Conservation (phyloP, 2,888 invertebrate species). For the Stenchaetothrips biformis region DNA sequence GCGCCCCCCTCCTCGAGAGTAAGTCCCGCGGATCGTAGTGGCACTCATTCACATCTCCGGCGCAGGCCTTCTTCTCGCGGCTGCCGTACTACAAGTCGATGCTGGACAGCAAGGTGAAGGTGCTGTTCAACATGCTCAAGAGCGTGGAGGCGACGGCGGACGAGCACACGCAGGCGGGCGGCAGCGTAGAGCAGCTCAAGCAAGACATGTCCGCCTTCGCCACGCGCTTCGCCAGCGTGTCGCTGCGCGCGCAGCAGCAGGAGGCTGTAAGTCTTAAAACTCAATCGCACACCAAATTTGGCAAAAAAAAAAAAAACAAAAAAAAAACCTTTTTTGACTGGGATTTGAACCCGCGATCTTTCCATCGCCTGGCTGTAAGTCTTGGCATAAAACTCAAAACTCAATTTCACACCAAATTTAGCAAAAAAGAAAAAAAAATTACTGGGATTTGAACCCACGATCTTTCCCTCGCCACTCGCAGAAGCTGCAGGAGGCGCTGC, state of each 20-base stretch:
- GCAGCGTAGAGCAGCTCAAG: conserved; percentile 42
- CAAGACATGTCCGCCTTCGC: conserved; percentile 73
- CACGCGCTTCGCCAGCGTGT: conserved; percentile 74
- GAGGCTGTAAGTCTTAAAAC: conserved; percentile 53
- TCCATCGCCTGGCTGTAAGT: conserved; percentile 1
- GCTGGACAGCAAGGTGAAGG: conserved; percentile 92
- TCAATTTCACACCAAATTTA: conserved; percentile 22
- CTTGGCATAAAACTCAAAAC: not conserved
- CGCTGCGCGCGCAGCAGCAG: conserved; percentile 67
- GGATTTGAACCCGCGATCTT: not conserved
- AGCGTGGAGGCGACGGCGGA: conserved; percentile 46
- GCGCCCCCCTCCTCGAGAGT: conserved; percentile 26
- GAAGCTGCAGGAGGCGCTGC: conserved; percentile 69
- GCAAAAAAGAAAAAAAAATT: not conserved
- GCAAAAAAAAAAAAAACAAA: conserved; percentile 14
- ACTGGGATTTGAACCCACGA: not conserved
- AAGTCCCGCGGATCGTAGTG: not conserved
- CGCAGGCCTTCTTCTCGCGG: conserved; percentile 71
- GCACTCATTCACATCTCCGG: not conserved
- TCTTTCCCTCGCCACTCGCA: conserved; percentile 36
- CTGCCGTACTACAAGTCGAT: conserved; percentile 88
- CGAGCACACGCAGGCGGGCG: conserved; percentile 46
- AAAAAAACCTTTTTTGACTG: not conserved
- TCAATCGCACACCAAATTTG: not conserved
- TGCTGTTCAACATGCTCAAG: conserved; percentile 78